phyloP scores from a whole-genome alignment of 2,113 vertebrate genomes.

The Ophiodon elongatus region DNA sequence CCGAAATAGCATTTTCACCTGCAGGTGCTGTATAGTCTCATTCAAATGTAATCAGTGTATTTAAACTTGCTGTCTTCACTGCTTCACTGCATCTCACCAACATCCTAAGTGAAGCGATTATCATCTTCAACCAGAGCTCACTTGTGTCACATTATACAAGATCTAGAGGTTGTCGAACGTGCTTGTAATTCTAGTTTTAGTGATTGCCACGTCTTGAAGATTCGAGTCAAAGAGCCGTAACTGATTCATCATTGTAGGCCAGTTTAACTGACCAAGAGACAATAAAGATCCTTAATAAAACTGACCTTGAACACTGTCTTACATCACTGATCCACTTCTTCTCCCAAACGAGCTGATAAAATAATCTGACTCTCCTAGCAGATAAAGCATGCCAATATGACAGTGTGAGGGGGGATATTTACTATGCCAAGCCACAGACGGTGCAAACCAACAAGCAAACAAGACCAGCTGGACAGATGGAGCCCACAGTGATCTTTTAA shows the following conservation, averaged over 20 bases:
- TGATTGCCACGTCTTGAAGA: neutral
- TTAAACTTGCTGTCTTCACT: slow-evolving; percentile 40
- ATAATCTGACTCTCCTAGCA: neutral
- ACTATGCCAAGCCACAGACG: slow-evolving; percentile 46
- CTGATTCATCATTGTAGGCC: slow-evolving; percentile 13
- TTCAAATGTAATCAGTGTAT: slow-evolving; percentile 56
- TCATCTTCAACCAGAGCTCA: slow-evolving; percentile 29
- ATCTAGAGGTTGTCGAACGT: slow-evolving; percentile 15
- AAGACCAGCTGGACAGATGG: slow-evolving; percentile 71
- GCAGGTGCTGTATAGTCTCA: slow-evolving; percentile 47
- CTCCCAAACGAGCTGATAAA: slow-evolving; percentile 2
- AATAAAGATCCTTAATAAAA: slow-evolving; percentile 8
- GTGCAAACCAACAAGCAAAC: slow-evolving; percentile 59
- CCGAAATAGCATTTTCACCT: slow-evolving; percentile 55
- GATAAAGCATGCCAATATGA: slow-evolving; percentile 25
- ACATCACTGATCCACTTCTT: slow-evolving; percentile 5
- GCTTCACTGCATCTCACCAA: slow-evolving; percentile 33
- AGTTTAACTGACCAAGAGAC: slow-evolving; percentile 23
- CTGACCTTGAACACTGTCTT: slow-evolving; percentile 32
- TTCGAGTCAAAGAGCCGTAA: neutral
- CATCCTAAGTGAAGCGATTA: slow-evolving; percentile 24
- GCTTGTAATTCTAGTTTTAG: slow-evolving; percentile 26
- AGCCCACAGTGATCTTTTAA: slow-evolving; percentile 58
- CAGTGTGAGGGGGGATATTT: slow-evolving; percentile 33
- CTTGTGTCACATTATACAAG: slow-evolving; percentile 28